phyloP scores from a whole-genome alignment of 2,797 vertebrate species.

The Mastacembelus armatus region DNA sequence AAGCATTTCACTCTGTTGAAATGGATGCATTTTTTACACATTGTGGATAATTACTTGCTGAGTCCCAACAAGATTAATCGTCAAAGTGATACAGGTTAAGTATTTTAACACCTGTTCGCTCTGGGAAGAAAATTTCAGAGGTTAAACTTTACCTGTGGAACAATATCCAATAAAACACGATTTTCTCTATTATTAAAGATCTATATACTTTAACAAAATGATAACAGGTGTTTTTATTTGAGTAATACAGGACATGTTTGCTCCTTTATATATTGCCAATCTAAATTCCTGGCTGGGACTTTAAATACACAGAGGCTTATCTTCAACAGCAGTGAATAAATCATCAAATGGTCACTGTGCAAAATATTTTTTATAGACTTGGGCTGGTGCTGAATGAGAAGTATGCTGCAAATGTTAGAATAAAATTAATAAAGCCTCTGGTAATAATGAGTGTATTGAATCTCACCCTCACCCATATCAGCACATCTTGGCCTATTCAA shows the following conservation, averaged over 20 bases:
- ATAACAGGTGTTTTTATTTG: not conserved
- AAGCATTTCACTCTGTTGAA: conserved; percentile 20
- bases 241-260: too few relatives aligned
- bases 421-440: conserved; percentile 40
- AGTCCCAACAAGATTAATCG: conserved; percentile 2
- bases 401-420: conserved; percentile 11
- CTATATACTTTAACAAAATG: not conserved
- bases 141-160: not conserved
- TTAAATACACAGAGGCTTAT: not conserved
- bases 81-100: not conserved
- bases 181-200: not conserved
- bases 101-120: conserved; percentile 18
- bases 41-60: conserved; percentile 14
- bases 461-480: conserved; percentile 41
- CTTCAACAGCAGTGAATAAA: conserved; percentile 4
- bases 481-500: conserved; percentile 46
- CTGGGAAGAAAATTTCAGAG: not conserved
- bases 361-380: conserved; percentile 1
- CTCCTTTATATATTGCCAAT: too few relatives aligned
- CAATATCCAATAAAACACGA: conserved; percentile 2
- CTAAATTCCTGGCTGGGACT: not conserved
- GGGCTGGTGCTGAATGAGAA: conserved; percentile 11
- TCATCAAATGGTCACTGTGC: conserved; percentile 9
- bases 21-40: conserved; percentile 7
- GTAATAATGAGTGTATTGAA: conserved; percentile 38